Conservation (phyloP, 1,140 invertebrate species). For the Diorhabda carinulata region DNA sequence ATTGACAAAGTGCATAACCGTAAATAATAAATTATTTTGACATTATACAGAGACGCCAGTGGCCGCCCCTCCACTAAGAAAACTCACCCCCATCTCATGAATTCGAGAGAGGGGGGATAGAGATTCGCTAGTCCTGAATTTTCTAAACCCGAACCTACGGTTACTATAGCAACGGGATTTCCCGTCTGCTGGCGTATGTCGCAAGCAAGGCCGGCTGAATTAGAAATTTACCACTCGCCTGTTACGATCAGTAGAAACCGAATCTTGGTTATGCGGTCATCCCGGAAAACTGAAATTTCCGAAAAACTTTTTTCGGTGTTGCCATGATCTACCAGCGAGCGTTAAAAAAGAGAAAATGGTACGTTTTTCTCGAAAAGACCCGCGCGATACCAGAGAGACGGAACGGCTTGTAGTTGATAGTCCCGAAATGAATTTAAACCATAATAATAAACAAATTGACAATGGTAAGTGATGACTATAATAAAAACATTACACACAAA, state of each 20-base stretch:
- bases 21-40: no score
- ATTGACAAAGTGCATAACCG: no score
- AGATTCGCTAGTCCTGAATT: slow-evolving; percentile 1
- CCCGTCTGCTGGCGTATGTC: not conserved
- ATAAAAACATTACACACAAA: no score
- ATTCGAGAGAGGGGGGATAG: not conserved
- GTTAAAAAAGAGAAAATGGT: not conserved
- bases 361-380: not conserved
- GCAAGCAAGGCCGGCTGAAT: slow-evolving; percentile 1
- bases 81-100: not conserved
- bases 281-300: not conserved
- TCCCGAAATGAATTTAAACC: not conserved
- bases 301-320: not conserved
- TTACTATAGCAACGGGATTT: slow-evolving; percentile 1
- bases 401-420: not conserved
- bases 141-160: not conserved
- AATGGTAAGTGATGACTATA: not conserved
- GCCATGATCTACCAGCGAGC: not conserved
- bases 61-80: not conserved
- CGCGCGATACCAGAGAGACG: not conserved
- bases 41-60: not conserved
- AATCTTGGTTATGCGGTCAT: not conserved
- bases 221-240: not conserved
- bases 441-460: not conserved
- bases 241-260: not conserved